phyloP scores from a whole-genome alignment of 2,797 vertebrate species.

The Cossypha heuglini region DNA sequence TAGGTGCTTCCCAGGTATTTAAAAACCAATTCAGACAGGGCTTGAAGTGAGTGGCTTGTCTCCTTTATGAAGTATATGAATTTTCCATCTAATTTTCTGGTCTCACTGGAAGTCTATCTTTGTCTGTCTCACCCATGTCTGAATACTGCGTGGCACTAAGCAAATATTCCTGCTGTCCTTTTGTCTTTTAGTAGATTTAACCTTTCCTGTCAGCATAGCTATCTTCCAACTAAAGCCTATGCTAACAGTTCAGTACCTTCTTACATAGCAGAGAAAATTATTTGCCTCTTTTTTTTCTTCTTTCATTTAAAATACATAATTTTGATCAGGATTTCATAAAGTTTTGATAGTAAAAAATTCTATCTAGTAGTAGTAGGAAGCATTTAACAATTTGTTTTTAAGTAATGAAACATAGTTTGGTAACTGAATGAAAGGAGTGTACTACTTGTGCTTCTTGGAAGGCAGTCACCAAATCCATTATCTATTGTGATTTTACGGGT shows the following conservation, averaged over 20 bases:
- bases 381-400: background rate
- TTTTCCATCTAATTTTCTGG: background rate
- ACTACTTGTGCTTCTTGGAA: background rate
- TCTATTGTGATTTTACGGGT: background rate
- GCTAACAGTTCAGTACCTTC: background rate
- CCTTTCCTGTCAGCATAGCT: background rate
- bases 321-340: background rate
- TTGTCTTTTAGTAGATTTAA: background rate
- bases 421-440: background rate
- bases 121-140: background rate
- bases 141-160: background rate
- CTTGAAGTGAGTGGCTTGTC: background rate
- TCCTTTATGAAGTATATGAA: background rate
- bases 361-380: background rate
- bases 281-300: background rate
- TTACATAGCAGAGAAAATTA: background rate
- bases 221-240: background rate
- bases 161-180: background rate
- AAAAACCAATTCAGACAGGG: background rate
- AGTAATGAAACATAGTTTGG: background rate
- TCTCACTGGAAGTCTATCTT: background rate
- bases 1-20: background rate
- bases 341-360: background rate
- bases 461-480: background rate
- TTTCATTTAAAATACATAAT: fast-evolving